Evolutionary conservation across 2,113 vertebrate genomes (phyloP).

Genomic region (Podilymbus podiceps): DNA sequence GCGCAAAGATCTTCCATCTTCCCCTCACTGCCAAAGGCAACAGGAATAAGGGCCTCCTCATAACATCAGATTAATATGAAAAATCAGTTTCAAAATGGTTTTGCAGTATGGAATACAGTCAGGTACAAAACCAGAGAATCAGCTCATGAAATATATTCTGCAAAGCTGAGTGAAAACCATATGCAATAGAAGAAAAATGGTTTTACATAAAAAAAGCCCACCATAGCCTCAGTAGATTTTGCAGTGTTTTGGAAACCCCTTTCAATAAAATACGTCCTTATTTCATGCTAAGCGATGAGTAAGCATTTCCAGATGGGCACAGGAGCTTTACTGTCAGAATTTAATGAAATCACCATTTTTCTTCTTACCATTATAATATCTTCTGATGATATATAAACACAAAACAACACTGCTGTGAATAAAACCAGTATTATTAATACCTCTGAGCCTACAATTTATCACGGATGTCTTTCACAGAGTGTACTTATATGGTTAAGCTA

Average conservation of each 20-base stretch:
- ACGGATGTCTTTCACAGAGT: not conserved
- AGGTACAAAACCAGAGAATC: not conserved
- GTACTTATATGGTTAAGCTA: not conserved
- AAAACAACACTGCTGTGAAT: not conserved
- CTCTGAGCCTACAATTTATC: not conserved
- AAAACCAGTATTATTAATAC: not conserved
- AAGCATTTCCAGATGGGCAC: slow-evolving; percentile 14
- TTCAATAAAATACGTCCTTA: not conserved
- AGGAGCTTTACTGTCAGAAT: not conserved
- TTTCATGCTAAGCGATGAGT: not conserved
- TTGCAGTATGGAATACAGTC: not conserved
- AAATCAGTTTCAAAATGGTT: not conserved
- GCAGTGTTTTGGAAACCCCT: not conserved
- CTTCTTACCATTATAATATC: not conserved
- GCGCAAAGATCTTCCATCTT: not conserved
- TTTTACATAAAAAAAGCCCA: not conserved
- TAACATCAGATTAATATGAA: not conserved
- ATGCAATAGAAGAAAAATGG: not conserved
- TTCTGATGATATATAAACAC: not conserved
- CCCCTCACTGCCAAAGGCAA: not conserved
- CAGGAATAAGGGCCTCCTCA: not conserved
- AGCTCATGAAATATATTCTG: not conserved
- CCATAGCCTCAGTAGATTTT: not conserved
- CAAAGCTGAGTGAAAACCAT: slow-evolving; percentile 10
- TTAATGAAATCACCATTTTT: not conserved